phyloP scores from a whole-genome alignment of 2,113 vertebrate genomes.

The Strix aluco region DNA sequence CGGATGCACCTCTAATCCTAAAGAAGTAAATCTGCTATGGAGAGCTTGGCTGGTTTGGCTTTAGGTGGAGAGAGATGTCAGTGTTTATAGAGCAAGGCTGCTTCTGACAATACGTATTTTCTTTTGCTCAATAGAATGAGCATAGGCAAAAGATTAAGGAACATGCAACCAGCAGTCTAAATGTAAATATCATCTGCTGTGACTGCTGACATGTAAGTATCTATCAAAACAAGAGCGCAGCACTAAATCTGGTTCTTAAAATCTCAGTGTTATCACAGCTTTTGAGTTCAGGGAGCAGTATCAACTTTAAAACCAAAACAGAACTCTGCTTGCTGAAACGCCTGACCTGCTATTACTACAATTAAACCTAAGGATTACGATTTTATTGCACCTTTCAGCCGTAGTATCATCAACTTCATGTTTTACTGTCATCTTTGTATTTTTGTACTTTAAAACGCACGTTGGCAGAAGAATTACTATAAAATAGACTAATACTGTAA shows the following conservation, averaged over 20 bases:
- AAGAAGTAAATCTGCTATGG: neutral
- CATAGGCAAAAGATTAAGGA: conserved; percentile 19
- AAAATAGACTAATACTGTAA: neutral
- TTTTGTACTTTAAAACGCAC: neutral
- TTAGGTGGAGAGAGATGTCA: neutral
- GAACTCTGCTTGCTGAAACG: neutral
- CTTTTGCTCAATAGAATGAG: neutral
- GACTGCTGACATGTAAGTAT: neutral
- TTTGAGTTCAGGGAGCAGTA: neutral
- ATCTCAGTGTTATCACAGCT: neutral
- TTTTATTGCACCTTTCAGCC: neutral
- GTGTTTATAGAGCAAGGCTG: neutral
- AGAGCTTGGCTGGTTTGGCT: neutral
- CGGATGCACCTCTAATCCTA: neutral
- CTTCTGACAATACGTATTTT: neutral
- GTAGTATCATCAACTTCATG: neutral
- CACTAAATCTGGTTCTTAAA: neutral
- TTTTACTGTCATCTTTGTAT: neutral
- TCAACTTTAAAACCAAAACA: conserved; percentile 13
- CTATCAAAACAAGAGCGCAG: neutral
- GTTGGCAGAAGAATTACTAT: neutral
- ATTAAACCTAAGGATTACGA: neutral
- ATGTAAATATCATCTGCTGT: conserved; percentile 35
- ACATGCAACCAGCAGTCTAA: neutral
- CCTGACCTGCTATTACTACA: neutral